Conservation (phyloP, 2,888 invertebrate species). For the Nymphalis c-album region DNA sequence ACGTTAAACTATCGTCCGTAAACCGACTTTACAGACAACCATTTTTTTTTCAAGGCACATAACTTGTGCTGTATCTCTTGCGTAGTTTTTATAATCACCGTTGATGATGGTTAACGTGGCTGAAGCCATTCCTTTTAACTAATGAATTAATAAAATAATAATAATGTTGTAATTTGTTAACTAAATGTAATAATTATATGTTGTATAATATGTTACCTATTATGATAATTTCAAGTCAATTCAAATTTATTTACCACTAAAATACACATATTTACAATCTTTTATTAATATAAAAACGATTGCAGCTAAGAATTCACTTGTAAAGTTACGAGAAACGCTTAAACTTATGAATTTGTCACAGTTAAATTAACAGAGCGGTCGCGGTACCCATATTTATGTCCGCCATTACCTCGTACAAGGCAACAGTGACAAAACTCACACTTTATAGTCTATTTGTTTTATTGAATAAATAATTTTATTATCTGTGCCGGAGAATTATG, state of each 20-base stretch:
- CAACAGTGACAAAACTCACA: conserved; percentile 72
- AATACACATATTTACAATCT: not conserved
- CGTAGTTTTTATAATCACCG: too few relatives aligned
- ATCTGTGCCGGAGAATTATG: conserved; percentile 46
- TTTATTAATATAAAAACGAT: conserved; percentile 3
- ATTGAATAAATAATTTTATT: conserved; percentile 71
- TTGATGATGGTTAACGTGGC: too few relatives aligned
- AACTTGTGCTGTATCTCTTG: too few relatives aligned
- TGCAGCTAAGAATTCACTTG: conserved; percentile 18
- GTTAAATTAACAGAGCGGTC: conserved; percentile 30
- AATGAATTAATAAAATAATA: too few relatives aligned
- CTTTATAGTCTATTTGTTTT: conserved; percentile 74
- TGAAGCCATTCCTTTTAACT: too few relatives aligned
- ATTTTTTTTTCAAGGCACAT: too few relatives aligned
- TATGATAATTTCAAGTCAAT: not conserved
- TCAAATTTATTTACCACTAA: not conserved
- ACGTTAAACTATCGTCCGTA: too few relatives aligned
- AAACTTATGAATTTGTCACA: conserved; percentile 37
- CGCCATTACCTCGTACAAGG: conserved; percentile 63
- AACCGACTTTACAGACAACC: too few relatives aligned
- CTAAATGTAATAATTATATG: too few relatives aligned
- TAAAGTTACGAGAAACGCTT: conserved; percentile 28
- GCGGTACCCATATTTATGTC: conserved; percentile 53
- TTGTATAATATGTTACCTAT: too few relatives aligned
- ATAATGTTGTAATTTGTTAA: too few relatives aligned